Conservation (phyloP, 2,888 invertebrate genomes). For the Acholoe squamosa region DNA sequence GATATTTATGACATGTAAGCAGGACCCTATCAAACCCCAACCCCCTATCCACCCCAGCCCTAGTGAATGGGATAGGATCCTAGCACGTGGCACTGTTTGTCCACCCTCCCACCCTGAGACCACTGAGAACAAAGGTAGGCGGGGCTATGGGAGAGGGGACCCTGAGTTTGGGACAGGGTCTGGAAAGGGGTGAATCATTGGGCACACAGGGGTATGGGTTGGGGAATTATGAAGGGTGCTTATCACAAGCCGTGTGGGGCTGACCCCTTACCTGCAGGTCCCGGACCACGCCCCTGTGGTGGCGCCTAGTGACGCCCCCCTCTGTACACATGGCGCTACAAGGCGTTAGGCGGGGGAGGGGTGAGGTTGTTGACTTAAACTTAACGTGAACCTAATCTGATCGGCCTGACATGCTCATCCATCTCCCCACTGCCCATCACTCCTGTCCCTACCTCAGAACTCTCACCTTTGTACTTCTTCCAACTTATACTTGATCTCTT, state of each 20-base stretch:
- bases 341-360: neutral
- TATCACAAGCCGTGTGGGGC: neutral
- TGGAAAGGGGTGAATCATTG: constrained; percentile 15
- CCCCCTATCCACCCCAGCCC: neutral
- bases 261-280: constrained; percentile 1
- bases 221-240: neutral
- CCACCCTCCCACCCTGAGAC: constrained; percentile 3
- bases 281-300: neutral
- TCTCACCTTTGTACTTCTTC: neutral
- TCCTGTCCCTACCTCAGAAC: neutral
- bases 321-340: neutral
- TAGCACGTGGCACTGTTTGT: constrained; percentile 26
- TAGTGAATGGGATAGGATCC: neutral
- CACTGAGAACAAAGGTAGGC: constrained; percentile 47
- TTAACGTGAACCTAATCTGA: constrained; percentile 52
- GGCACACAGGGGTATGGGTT: neutral
- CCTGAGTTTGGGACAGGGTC: neutral
- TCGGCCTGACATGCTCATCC: constrained; percentile 16
- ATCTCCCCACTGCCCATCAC: neutral
- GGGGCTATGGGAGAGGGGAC: neutral
- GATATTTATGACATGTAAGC: no score
- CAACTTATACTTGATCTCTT: neutral
- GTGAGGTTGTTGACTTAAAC: constrained; percentile 31
- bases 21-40: neutral
- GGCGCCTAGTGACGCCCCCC: constrained; percentile 2